Base-by-base conservation (phyloP, 1,140 invertebrate species). In the Trypoxylus dichotomus region DNA sequence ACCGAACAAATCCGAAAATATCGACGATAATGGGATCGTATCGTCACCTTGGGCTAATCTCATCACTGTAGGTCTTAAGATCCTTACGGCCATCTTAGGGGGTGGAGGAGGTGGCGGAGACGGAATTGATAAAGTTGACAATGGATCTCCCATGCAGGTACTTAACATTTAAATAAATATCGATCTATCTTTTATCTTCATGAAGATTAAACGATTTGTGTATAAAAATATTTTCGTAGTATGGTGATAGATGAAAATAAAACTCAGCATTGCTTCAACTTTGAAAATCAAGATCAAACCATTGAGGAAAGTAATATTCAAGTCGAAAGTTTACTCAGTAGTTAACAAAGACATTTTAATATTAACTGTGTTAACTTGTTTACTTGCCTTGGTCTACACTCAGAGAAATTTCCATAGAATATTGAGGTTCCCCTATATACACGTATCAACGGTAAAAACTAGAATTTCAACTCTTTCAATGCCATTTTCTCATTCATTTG, bases 81-180 rank as follows among this genome's bases (percentile, higher is more conserved):
- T 97, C 77, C 87, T 97, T 54, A 94, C 94, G 1, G 94, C 94
- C 11, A 88, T 96, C 76, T 87, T 97, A 19, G 94, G 94, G 42
- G 94, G 94, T 43, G 86, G 86, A 21, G 89, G 88, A 29, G 88
- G 90, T 1, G 90, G 90, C 8, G 90, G 89, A 80, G 94, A 95
- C 84, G 94, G 94, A 74, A 96, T 96, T 84, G 94, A 96, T 85
- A 96, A 96, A 87, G 94, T 95, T 42, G 94, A 96, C 87, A 94
- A 94, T 86, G 93, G 89, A 86, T 91, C 92, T 3, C 94, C 94
- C 42, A 94, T 95, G 93, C 94, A 95, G 93, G 94, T 96, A 79
- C 63, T 78, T 82, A 21, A 24, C 24, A 29, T 27, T 68, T 43
- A n/a, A 74, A 41, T 5, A 19, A 15, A 41, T 41, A 24, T 41